Conservation (phyloP, 1,140 invertebrate genomes). For the Zaprionus capensis region DNA sequence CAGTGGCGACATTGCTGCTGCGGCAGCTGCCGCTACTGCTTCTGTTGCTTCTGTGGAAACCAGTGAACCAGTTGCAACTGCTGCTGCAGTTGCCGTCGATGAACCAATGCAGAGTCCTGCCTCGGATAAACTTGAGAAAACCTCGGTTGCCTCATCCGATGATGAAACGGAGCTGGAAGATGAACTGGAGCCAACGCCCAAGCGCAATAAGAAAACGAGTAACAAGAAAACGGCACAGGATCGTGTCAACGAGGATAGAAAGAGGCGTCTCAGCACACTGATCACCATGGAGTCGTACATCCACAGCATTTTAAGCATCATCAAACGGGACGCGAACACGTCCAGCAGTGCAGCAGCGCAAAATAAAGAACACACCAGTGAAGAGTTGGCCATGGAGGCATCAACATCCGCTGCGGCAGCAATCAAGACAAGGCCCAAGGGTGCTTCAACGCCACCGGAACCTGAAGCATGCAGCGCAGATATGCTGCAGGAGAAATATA, state of each 20-base stretch:
- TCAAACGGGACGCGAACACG: conserved; percentile 65
- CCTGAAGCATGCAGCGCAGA: conserved; percentile 22
- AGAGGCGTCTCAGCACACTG: conserved; percentile 67
- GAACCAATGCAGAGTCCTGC: conserved; percentile 61
- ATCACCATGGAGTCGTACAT: conserved; percentile 80
- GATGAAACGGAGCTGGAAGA: conserved; percentile 73
- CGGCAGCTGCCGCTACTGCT: neutral
- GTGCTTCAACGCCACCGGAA: conserved; percentile 60
- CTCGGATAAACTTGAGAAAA: conserved; percentile 45
- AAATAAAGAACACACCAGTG: conserved; percentile 44
- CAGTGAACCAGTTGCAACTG: neutral
- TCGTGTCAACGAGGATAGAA: conserved; percentile 71
- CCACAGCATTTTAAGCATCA: conserved; percentile 71
- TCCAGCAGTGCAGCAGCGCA: conserved; percentile 20
- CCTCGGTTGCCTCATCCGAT: conserved; percentile 61
- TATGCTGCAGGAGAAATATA: conserved; percentile 40
- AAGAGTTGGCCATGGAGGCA: conserved; percentile 52
- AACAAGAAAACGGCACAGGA: conserved; percentile 79
- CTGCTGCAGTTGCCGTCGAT: conserved; percentile 39
- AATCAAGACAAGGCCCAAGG: conserved; percentile 46
- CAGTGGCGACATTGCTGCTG: conserved; percentile 9
- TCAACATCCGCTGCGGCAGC: conserved; percentile 67
- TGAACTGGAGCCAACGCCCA: conserved; percentile 69
- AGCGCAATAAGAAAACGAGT: conserved; percentile 63
- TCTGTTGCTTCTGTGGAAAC: conserved; percentile 6